Evolutionary conservation across 2,888 invertebrate species (phyloP).

Genomic region (Cephus nigrinus): DNA sequence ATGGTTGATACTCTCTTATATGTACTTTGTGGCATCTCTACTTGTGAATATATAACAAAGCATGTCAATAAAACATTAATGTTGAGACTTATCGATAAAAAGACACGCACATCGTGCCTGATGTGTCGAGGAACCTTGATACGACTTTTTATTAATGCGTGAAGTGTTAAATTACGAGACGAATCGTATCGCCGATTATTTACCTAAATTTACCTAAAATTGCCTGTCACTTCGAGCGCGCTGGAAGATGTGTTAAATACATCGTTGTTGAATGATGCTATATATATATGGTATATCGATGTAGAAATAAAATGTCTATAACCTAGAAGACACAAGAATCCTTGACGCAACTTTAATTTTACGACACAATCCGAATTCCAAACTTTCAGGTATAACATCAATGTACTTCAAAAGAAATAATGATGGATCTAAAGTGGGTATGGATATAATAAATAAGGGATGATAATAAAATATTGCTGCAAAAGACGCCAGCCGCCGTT

Average conservation of each 20-base stretch:
- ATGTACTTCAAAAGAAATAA: neutral
- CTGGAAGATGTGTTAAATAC: neutral
- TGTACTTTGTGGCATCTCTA: neutral
- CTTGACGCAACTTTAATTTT: neutral
- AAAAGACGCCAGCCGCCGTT: neutral
- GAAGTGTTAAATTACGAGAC: neutral
- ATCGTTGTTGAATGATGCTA: constrained; percentile 14
- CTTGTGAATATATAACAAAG: neutral
- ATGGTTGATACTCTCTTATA: neutral
- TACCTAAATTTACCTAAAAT: constrained; percentile 1
- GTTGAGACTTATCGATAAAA: neutral
- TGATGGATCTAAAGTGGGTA: neutral
- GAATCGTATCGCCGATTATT: constrained; percentile 3
- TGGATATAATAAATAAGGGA: neutral
- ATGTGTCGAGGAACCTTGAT: neutral
- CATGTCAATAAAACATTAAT: neutral
- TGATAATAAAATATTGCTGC: neutral
- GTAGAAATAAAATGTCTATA: constrained; percentile 27
- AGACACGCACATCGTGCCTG: neutral
- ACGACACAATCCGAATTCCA: neutral
- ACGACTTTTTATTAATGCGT: neutral
- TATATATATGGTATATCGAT: constrained; percentile 22
- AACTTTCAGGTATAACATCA: neutral
- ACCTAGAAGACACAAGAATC: constrained; percentile 9
- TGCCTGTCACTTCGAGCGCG: constrained; percentile 6